Evolutionary conservation across 1,140 invertebrate species (phyloP).

Genomic region (Plutomurus gul): DNA sequence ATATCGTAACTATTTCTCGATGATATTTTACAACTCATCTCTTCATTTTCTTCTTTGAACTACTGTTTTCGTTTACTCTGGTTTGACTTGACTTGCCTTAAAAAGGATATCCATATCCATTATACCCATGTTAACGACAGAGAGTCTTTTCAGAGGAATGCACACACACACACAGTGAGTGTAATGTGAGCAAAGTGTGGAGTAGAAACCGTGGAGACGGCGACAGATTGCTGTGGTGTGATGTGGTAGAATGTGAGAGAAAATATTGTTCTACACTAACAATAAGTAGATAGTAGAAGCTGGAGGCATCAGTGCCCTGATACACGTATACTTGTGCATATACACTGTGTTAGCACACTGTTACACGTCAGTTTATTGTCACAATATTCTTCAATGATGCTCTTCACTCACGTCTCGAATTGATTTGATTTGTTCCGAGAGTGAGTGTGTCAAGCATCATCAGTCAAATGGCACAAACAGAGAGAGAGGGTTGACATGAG

Average conservation of each 20-base stretch:
- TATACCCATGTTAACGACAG: too few relatives aligned
- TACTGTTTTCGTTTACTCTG: not conserved
- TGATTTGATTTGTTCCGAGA: slow-evolving; percentile 29
- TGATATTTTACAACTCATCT: slow-evolving; percentile 15
- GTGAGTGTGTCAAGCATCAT: not conserved
- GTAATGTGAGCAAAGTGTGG: not conserved
- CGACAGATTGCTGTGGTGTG: not conserved
- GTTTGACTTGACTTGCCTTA: not conserved
- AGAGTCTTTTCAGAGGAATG: too few relatives aligned
- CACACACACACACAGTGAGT: too few relatives aligned
- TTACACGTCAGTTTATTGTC: not conserved
- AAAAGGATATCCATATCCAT: too few relatives aligned
- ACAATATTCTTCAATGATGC: not conserved
- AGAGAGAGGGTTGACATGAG: not conserved
- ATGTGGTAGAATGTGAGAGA: not conserved
- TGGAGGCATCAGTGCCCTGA: not conserved
- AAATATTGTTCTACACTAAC: too few relatives aligned
- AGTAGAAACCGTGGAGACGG: too few relatives aligned
- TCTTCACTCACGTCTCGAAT: slow-evolving; percentile 8
- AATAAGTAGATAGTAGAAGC: too few relatives aligned
- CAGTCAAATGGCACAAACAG: slow-evolving; percentile 10
- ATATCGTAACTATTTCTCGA: not conserved
- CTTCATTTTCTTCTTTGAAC: slow-evolving; percentile 5
- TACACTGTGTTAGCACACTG: not conserved
- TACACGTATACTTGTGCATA: not conserved